A percentile compares a stretch with the other conserved stretches of the same genome.
Conservation (phyloP, 2,888 invertebrate species). For the Rhaphigaster nebulosa region DNA sequence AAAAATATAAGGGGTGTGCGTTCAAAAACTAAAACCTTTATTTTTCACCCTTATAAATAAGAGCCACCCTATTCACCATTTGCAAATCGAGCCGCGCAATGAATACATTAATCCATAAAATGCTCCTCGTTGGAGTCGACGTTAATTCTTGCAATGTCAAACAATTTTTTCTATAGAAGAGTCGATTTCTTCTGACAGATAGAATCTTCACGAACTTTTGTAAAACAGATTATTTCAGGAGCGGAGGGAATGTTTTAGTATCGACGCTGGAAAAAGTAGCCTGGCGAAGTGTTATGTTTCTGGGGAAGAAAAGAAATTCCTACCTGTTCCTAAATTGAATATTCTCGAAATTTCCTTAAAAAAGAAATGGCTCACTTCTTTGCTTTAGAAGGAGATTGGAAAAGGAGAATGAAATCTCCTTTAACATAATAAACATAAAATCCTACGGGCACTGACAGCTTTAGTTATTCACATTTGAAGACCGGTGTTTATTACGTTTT, state of each 20-base stretch:
- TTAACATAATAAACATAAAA: background rate
- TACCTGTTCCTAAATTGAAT: conserved; percentile 31
- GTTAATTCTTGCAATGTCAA: background rate
- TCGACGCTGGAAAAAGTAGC: background rate
- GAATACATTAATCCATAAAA: no score
- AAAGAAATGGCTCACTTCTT: background rate
- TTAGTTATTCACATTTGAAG: background rate
- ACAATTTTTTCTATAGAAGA: background rate
- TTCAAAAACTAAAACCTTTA: no score
- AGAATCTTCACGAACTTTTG: background rate
- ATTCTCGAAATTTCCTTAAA: background rate
- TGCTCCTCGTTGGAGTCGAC: background rate
- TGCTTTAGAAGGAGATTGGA: background rate
- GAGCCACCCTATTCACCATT: no score
- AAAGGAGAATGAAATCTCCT: background rate
- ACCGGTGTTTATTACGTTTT: background rate
- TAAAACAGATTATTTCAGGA: background rate
- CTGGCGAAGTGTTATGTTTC: background rate
- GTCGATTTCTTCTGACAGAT: background rate
- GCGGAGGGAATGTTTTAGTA: background rate
- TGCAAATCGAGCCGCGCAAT: no score
- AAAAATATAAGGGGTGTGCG: no score
- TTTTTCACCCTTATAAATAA: no score
- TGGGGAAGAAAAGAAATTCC: background rate
- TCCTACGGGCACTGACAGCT: background rate